Evolutionary conservation across 2,797 vertebrate genomes (phyloP), one percentile per base, ranked within the genome.

Genomic region (Muscicapa striata): DNA sequence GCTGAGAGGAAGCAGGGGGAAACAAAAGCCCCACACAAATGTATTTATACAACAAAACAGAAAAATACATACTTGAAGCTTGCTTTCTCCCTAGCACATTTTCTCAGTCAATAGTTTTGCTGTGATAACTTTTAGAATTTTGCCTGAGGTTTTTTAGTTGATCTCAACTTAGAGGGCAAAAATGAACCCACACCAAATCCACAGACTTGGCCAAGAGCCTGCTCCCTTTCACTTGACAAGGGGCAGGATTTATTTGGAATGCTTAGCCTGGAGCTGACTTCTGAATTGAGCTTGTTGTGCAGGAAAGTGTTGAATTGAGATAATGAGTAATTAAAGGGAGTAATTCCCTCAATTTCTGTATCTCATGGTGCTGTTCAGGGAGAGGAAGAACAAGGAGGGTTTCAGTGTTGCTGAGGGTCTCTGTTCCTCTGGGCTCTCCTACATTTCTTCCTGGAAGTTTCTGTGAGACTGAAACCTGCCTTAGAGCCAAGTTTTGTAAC

Each of bases 171-270:
- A 16, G 49, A 52, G 40, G 19, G 2, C 4, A 30, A 14, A 49
- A 59, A 32, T 12, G 52, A 38, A 5, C 5, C 30, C 34, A 11
- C 30, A 26, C 8, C 23, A 63, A 51, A 78, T 61, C 54, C 23
- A 72, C 34, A 8, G 4, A 57, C 18, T 13, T 68, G 29, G 34
- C 26, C 10, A 34, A 21, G 34, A 51, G 19, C 64, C 11, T 73
- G 23, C n/a, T 7, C 15, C 34, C 66, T 86, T 90, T 96, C 88
- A 45, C 76, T 94, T 66, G 69, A 67, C 22, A 18, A 81, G 80
- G 69, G 66, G 83, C 78, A 95, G 38, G 24, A 30, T 83, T 22
- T 92, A 68, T 94, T 94, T 96, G 91, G 76, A 81, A 96, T 46
- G n/a, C 30, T 94, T 90, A 74, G 76, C 32, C 77, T 88, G 74